Evolutionary conservation across 2,113 vertebrate species (phyloP), one percentile per base, ranked within the genome.

Genomic region (Megalops atlanticus): DNA sequence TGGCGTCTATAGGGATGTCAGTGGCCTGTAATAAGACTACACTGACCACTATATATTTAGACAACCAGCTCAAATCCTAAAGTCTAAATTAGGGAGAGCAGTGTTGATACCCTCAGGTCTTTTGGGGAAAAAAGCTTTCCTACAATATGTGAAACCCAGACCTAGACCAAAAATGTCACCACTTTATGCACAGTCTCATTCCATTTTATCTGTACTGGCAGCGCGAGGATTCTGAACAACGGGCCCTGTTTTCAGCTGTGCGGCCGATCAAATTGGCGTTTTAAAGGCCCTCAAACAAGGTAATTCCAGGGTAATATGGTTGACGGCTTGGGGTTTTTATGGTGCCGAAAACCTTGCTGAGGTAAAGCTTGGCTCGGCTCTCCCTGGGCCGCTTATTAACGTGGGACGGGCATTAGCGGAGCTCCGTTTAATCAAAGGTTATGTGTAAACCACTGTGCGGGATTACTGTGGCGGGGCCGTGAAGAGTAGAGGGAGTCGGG

Each of bases 401-500:
- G 70, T 15, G 52, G 54, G 78, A 45, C 80, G 85, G 85, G 75
- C 70, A 47, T 84, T 85, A 68, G 78, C 87, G 85, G 89, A 86
- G 80, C 68, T 80, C 78, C 74, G 40, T 86, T 89, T 88, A 86
- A 86, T 89, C 78, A 83, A 90, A 90, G 80, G 87, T 89, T 91
- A 82, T 88, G 85, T 89, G 88, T 88, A 88, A 90, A 90, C 81
- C 86, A 80, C 89, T 91, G 90, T 92, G 78, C 79, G 68, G 85
- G 84, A 91, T 89, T 87, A 88, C 88, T 91, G 89, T 89, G 87
- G 73, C 52, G 78, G 80, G 85, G 82, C 84, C 87, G 86, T 91
- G 92, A 93, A 92, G 88, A 87, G 87, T 84, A 83, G 80, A 82
- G 85, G 76, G 85, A 84, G 82, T 81, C 89, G 77, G 86, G 89